Evolutionary conservation across 2,888 invertebrate genomes (phyloP), one percentile per base, ranked within the genome.

Genomic region (Gerosis bhagava): DNA sequence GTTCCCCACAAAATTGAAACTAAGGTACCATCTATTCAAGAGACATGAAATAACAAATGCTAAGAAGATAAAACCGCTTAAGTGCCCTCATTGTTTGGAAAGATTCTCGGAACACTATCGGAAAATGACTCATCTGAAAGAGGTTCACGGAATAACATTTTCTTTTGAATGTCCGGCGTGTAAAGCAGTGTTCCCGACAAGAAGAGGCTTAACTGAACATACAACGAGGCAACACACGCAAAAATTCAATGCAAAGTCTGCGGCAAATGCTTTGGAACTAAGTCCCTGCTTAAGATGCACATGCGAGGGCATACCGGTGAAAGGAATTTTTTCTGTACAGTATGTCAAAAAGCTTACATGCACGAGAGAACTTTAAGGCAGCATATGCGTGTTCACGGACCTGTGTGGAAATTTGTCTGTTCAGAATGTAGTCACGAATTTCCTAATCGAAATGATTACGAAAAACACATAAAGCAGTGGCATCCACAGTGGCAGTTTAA

Each of bases 321-420:
- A 35, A 65, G 84, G 10, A 87, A 84, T 49, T 88, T 84, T 61
- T 73, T 67, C 32, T 88, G 87, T 49, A 50, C 49, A 0, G 61
- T 88, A 12, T 87, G 88, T 35, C 78, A 83, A 17, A 88, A 84
- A 31, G 73, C 83, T 0, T 88, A 84, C 39, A 83, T 83, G 83
- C 86, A 84, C 37, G 81, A 84, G 41, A 67, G 83, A 35, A 84
- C 83, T 1, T 51, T 86, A 8, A 58, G 77, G 0, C 82, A 82
- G 35, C 90, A 90, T 48, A 90, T 86, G 83, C 61, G 77, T 0
- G 70, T 77, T 0, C 87, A 88, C 32, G 80, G 77, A 0, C 73
- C 80, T 0, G 64, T 72, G 0, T 78, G 79, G 75, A 83, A 77
- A 57, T 76, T 76, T 6, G 65, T 65, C 1, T 86, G 87, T 24